Evolutionary conservation across 2,113 vertebrate species (phyloP), one percentile per base, ranked within the genome.

Genomic region (Hydropotes inermis): DNA sequence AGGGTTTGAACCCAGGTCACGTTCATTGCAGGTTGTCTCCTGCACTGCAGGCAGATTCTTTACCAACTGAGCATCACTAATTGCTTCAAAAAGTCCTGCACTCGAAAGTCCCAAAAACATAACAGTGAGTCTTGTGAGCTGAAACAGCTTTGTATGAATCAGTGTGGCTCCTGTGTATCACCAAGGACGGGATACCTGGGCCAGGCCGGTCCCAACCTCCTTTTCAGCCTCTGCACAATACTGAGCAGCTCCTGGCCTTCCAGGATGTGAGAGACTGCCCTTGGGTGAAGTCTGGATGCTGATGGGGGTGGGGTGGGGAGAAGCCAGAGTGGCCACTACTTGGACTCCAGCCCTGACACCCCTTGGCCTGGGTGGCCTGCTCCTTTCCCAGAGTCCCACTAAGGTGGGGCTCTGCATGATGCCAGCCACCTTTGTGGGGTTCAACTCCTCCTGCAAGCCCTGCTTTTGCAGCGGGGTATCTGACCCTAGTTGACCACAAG

Each of bases 181-280:
- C 0, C 2, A 1, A n/a, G 12, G 3, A 5, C 0, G 0, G 14
- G 33, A 50, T 16, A 16, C n/a, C 70, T 19, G 28, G 84, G 10
- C 47, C 2, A 28, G 47, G 39, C 23, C 28, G 0, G 0, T 30
- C 39, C 0, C 23, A 8, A 7, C 45, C 39, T 43, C 45, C 55
- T 47, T 2, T 57, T 27, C 33, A 39, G 50, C 11, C 27, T 87
- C 92, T 76, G 25, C 23, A 15, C 2, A 2, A 14, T 21, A 28
- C 2, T 47, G 52, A 52, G 12, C n/a, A 85, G 57, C 14, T 5
- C 23, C 8, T 0, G 8, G 28, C 21, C 23, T 84, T 28, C 30
- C 2, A 0, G 52, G 11, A 25, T 23, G 10, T 33, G 5, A 52
- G 47, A 81, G 78, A 36, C 15, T 33, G 10, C 17, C 87, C 87